Evolutionary conservation across 1,140 invertebrate genomes (phyloP).

Genomic region (Drosophila yakuba): DNA sequence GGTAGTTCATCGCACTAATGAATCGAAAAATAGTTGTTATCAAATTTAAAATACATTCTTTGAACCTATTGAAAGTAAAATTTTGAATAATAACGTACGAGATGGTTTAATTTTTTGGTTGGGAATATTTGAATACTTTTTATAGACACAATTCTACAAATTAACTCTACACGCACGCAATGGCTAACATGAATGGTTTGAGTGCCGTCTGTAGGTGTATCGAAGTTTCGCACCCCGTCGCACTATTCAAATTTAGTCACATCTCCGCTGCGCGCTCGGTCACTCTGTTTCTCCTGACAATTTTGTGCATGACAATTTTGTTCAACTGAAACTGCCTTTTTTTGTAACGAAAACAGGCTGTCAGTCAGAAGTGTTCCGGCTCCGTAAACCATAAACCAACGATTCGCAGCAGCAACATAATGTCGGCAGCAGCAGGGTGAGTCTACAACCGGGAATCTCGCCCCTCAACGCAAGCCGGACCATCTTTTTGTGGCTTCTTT

Average conservation of each 20-base stretch:
- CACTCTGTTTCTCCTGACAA: conserved; percentile 3
- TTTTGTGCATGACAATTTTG: conserved; percentile 39
- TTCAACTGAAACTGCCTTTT: conserved; percentile 62
- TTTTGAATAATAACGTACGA: no score
- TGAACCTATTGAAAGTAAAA: no score
- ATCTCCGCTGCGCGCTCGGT: neutral
- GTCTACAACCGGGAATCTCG: conserved; percentile 12
- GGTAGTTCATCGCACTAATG: conserved; percentile 29
- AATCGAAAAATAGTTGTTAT: neutral
- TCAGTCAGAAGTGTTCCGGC: conserved; percentile 40
- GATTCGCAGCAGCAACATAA: conserved; percentile 49
- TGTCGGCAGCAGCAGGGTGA: conserved; percentile 69
- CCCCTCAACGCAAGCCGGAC: neutral
- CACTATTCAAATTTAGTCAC: neutral
- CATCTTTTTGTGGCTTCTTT: conserved; percentile 78
- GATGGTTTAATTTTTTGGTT: neutral
- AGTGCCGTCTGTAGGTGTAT: neutral
- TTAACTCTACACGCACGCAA: neutral
- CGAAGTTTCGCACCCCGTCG: neutral
- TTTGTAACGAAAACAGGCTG: conserved; percentile 50
- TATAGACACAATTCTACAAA: no score
- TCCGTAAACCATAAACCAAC: conserved; percentile 19
- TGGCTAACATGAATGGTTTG: neutral
- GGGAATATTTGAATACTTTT: neutral
- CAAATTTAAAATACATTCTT: neutral